Evolutionary conservation across 2,797 vertebrate genomes (phyloP).

Genomic region (Melopsittacus undulatus): DNA sequence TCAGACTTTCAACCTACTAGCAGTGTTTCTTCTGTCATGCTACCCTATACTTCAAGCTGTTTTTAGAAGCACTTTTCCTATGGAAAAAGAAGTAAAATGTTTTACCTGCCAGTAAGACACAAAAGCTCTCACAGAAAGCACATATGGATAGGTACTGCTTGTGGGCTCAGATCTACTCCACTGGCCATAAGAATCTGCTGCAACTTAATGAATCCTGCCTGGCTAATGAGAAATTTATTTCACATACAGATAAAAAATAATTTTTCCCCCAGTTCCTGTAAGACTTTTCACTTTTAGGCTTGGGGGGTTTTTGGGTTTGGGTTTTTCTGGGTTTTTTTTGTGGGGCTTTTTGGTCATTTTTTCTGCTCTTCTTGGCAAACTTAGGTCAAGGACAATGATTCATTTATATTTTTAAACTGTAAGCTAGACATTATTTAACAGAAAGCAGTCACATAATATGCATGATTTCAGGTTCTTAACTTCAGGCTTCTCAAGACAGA

Average conservation of each 20-base stretch:
- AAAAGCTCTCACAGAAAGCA: not conserved
- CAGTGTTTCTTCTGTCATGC: not conserved
- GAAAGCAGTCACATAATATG: not conserved
- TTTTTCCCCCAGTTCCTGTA: too few relatives aligned
- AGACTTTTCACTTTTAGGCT: too few relatives aligned
- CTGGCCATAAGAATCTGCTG: not conserved
- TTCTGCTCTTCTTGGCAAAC: not conserved
- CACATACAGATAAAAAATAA: too few relatives aligned
- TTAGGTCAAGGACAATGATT: not conserved
- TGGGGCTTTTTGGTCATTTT: not conserved
- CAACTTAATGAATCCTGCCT: not conserved
- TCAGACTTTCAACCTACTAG: not conserved
- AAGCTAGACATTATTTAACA: not conserved
- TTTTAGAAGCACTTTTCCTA: not conserved
- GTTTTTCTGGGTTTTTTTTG: too few relatives aligned
- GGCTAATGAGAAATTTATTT: not conserved
- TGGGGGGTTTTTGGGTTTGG: too few relatives aligned
- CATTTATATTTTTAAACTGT: not conserved
- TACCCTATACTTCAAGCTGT: not conserved
- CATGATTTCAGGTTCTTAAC: not conserved
- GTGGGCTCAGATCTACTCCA: not conserved
- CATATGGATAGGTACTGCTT: accelerated
- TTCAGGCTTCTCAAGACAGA: not conserved
- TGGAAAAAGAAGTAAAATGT: not conserved
- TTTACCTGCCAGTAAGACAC: not conserved